phyloP scores from a whole-genome alignment of 2,113 vertebrate genomes.

The Danionella cerebrum region DNA sequence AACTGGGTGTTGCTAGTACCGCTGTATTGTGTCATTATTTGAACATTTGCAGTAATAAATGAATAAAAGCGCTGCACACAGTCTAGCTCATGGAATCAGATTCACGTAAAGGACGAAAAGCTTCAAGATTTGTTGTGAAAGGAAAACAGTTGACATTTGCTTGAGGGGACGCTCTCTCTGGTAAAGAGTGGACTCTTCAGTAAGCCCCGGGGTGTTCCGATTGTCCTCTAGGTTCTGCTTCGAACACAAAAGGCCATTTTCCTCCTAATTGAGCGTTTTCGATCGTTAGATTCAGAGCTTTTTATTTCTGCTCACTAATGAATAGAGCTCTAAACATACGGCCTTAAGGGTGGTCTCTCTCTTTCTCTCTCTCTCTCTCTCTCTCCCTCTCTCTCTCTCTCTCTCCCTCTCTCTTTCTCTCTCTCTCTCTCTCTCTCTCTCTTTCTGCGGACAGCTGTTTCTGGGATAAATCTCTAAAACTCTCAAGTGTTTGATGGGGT shows the following conservation, averaged over 20 bases:
- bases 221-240: slow-evolving; percentile 21
- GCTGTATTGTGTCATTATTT: too few species aligned
- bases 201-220: slow-evolving; percentile 16
- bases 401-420: not conserved
- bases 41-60: too few species aligned
- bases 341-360: not conserved
- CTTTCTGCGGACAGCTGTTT: slow-evolving; percentile 2
- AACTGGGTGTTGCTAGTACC: not conserved
- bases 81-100: too few species aligned
- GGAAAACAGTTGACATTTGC: slow-evolving; percentile 33
- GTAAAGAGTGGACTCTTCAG: slow-evolving; percentile 3
- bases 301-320: slow-evolving; percentile 44
- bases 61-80: too few species aligned
- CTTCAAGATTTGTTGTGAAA: slow-evolving; percentile 30
- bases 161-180: slow-evolving; percentile 3
- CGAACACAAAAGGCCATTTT: slow-evolving; percentile 25
- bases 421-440: not conserved
- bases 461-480: slow-evolving; percentile 47
- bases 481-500: slow-evolving; percentile 36
- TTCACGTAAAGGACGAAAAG: too few species aligned
- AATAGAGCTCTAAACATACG: slow-evolving; percentile 20
- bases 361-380: not conserved
- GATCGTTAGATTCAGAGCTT: slow-evolving; percentile 36
- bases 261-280: slow-evolving; percentile 32
- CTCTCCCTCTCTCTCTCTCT: not conserved